phyloP scores from a whole-genome alignment of 2,113 vertebrate species.

The Osmerus eperlanus region DNA sequence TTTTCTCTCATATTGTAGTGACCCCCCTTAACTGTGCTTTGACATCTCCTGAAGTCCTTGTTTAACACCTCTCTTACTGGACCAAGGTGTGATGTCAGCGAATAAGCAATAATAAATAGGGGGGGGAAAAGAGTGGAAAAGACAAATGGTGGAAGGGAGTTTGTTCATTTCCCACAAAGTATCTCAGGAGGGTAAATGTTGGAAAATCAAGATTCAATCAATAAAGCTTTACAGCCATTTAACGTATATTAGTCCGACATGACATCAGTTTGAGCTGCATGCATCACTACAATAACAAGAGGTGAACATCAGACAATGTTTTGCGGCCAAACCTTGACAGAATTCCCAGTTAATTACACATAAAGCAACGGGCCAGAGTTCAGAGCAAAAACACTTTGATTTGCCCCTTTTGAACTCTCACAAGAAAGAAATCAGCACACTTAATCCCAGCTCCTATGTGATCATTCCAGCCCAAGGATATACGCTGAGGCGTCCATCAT shows the following conservation, averaged over 20 bases:
- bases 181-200: conserved; percentile 40
- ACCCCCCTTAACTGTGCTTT: conserved; percentile 82
- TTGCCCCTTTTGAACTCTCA: conserved; percentile 54
- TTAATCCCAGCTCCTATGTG: conserved; percentile 51
- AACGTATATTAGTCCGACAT: conserved; percentile 24
- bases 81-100: conserved; percentile 86
- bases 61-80: conserved; percentile 88
- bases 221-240: conserved; percentile 39
- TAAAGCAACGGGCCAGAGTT: conserved; percentile 43
- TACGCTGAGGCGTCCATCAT: conserved; percentile 51
- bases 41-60: conserved; percentile 89
- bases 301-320: conserved; percentile 18
- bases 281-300: conserved; percentile 9
- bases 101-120: conserved; percentile 81
- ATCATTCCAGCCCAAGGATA: conserved; percentile 54
- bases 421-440: conserved; percentile 50
- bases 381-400: conserved; percentile 53
- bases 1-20: conserved; percentile 75
- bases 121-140: conserved; percentile 46
- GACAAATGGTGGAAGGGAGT: conserved; percentile 21
- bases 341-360: conserved; percentile 48
- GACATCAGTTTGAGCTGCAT: conserved; percentile 45
- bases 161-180: conserved; percentile 43
- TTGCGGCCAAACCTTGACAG: conserved; percentile 38
- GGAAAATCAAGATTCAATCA: conserved; percentile 48